Evolutionary conservation across 2,797 vertebrate genomes (phyloP).

Genomic region (Phoebastria nigripes): DNA sequence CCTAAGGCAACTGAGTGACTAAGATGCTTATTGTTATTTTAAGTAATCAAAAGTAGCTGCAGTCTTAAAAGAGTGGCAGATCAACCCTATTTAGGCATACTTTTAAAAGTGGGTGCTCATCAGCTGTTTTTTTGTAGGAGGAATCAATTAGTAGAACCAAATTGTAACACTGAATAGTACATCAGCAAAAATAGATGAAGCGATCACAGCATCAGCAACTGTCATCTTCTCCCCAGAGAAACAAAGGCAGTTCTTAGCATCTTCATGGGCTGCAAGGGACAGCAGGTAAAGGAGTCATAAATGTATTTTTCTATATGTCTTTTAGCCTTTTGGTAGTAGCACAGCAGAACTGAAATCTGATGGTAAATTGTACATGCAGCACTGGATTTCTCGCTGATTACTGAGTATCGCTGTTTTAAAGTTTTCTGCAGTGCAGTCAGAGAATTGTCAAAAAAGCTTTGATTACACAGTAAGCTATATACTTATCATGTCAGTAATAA

Average conservation of each 20-base stretch:
- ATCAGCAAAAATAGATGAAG: constrained; percentile 53
- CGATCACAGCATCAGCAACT: background rate
- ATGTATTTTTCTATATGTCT: background rate
- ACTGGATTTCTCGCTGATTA: background rate
- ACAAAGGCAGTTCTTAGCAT: background rate
- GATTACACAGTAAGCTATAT: background rate
- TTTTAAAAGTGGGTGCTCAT: constrained; percentile 12
- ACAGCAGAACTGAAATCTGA: background rate
- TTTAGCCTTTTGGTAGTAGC: background rate
- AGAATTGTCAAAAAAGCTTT: background rate
- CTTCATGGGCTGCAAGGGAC: background rate
- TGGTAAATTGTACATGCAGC: background rate
- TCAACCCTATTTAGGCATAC: background rate
- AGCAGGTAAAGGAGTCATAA: background rate
- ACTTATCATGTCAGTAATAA: background rate
- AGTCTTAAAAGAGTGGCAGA: constrained; percentile 14
- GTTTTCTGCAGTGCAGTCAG: background rate
- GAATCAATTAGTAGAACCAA: constrained; percentile 39
- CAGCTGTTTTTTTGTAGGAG: constrained; percentile 53
- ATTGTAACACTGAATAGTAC: constrained; percentile 26
- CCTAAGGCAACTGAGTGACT: constrained; percentile 26
- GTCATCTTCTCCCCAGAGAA: background rate
- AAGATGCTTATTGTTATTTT: constrained; percentile 39
- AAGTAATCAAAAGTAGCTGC: constrained; percentile 40
- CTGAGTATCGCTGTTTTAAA: background rate